Evolutionary conservation across 2,888 invertebrate species (phyloP), one percentile per base, ranked within the genome.

Genomic region (Tetrapedia diversipes): DNA sequence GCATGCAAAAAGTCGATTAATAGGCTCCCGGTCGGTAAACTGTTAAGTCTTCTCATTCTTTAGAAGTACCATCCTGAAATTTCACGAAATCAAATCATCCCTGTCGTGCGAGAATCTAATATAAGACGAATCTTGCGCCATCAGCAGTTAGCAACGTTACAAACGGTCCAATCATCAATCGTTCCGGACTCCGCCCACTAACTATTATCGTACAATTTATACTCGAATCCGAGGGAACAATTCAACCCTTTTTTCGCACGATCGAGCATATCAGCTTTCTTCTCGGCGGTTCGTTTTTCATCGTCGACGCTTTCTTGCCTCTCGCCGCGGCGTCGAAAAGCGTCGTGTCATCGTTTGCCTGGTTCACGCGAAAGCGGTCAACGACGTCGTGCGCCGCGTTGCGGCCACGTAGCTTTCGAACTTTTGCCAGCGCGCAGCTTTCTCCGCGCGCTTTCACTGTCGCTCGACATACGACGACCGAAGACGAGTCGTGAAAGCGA

Each of bases 251-350:
- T 51, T 69, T 47, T 57, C 16, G 41, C 60, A 19, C 32, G 43
- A 69, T 64, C 51, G 24, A 14, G 32, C 45, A 53, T n/a, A n/a
- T 70, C 63, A 64, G 47, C 68, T 83, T 81, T 79, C 82, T 49
- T 66, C 61, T n/a, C 24, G 54, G n/a, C 37, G 56, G 29, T 47
- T 80, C 77, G 72, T 85, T 85, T 85, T 77, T 82, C 85, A 77
- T 59, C 47, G 73, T 29, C 39, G 56, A 39, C 51, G 65, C 41
- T 34, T 66, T 74, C 68, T 79, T 66, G 79, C 60, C 32, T 59
- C 45, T 16, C 65, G 45, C 7, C 19, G n/a, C n/a, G 19, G 19
- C 54, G 63, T 70, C 60, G 56, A 53, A 57, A 60, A 68, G 27
- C 64, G 64, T 47, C 68, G 66, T 37, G 51, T 79, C 80, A 79